Evolutionary conservation across 2,113 vertebrate genomes (phyloP).

Genomic region (Polypterus senegalus): DNA sequence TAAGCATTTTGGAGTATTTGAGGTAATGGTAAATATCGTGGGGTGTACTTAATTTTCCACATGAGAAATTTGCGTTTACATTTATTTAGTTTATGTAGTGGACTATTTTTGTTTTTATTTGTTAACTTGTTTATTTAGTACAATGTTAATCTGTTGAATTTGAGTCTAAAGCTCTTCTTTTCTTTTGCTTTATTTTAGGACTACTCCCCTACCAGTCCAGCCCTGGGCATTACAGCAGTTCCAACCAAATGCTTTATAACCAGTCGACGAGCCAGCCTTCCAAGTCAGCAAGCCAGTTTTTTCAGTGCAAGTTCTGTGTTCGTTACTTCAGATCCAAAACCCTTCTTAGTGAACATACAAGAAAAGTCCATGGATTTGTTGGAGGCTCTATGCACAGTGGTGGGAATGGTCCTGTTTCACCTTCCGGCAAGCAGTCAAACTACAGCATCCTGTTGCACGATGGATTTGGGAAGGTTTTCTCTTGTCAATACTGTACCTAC

Average conservation of each 20-base stretch:
- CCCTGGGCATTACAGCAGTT: slow-evolving; percentile 53
- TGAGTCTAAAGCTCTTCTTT: slow-evolving; percentile 14
- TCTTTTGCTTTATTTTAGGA: slow-evolving; percentile 51
- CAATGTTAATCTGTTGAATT: slow-evolving; percentile 3
- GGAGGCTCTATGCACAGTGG: slow-evolving; percentile 47
- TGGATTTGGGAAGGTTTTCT: slow-evolving; percentile 79
- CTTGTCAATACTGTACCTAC: slow-evolving; percentile 90
- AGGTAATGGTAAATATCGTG: too few relatives aligned
- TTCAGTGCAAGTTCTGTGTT: slow-evolving; percentile 95
- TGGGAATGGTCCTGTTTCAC: slow-evolving; percentile 42
- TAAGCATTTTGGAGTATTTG: too few relatives aligned
- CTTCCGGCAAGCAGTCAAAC: slow-evolving; percentile 42
- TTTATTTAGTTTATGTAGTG: too few relatives aligned
- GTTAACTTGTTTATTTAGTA: too few relatives aligned
- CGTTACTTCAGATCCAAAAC: slow-evolving; percentile 96
- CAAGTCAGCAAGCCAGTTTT: slow-evolving; percentile 71
- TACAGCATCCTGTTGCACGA: slow-evolving; percentile 71
- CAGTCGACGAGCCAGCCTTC: slow-evolving; percentile 61
- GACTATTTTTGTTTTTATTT: neutral
- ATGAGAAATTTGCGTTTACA: too few relatives aligned
- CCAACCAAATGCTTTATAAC: slow-evolving; percentile 63
- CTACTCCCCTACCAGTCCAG: slow-evolving; percentile 62
- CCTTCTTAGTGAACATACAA: slow-evolving; percentile 84
- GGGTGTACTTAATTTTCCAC: too few relatives aligned
- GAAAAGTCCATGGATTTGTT: slow-evolving; percentile 70